phyloP scores from a whole-genome alignment of 2,888 invertebrate species.

The Polyommatus iphigenia region DNA sequence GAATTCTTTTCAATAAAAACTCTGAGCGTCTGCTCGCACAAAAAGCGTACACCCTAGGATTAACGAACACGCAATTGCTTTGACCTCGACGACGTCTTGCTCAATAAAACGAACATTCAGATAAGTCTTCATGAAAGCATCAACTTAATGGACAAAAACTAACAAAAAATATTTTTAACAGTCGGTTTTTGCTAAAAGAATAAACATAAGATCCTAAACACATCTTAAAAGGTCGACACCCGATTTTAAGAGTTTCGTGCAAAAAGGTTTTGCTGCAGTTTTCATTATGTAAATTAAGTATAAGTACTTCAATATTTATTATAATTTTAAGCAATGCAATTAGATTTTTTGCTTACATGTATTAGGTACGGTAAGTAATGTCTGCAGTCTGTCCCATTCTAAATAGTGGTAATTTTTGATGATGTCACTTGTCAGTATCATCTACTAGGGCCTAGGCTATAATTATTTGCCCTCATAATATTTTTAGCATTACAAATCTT shows the following conservation, averaged over 20 bases:
- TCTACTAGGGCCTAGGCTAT: too few relatives aligned
- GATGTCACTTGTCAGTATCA: too few relatives aligned
- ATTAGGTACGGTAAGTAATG: too few relatives aligned
- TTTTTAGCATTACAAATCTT: neutral
- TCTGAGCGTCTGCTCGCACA: neutral
- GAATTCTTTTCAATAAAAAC: neutral
- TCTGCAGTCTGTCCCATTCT: neutral
- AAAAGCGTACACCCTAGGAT: constrained; percentile 9
- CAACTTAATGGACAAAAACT: constrained; percentile 18
- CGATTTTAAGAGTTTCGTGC: neutral
- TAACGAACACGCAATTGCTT: constrained; percentile 17
- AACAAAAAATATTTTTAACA: neutral
- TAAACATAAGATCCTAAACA: neutral
- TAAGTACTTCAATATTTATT: neutral
- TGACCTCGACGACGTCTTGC: constrained; percentile 7
- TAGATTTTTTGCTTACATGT: neutral
- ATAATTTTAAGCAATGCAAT: neutral
- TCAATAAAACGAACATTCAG: constrained; percentile 13
- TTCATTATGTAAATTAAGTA: neutral
- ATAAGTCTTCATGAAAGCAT: neutral
- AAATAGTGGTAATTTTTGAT: neutral
- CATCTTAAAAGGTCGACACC: neutral
- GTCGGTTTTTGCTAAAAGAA: neutral
- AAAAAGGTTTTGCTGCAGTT: neutral
- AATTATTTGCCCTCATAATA: neutral